Evolutionary conservation across 2,797 vertebrate species (phyloP), one percentile per base, ranked within the genome.

Genomic region (Allochrocebus solatus): DNA sequence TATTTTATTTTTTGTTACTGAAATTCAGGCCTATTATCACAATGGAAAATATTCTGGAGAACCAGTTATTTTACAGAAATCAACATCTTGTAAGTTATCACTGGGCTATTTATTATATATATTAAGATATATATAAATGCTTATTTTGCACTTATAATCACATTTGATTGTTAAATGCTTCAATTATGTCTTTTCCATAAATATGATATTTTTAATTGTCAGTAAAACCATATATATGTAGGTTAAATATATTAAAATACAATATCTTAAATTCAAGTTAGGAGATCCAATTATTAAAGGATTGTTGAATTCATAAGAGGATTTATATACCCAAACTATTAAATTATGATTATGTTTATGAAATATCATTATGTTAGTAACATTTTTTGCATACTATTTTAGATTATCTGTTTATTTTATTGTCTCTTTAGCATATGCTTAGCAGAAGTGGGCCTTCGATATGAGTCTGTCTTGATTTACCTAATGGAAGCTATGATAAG

Each of bases 61-160:
- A 0, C 0, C 0, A 55, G 0, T 16, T n/a, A 2, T 55, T 55
- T 8, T 8, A 22, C 0, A 0, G 22, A 0, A 30, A 30, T 74
- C 2, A 92, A 99, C 99, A 94, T 89, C 36, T 86, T 99, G 99
- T 99, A 98, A 99, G 99, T 99, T 85, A 80, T 80, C 17, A 19
- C 30, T 90, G 6, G 1, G 3, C 14, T 93, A 11, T n/a, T 86
- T 83, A 48, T 78, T 72, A 19, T 72, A 12, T 80, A 11, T 33
- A 28, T 61, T 36, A 53, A 84, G 5, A 14, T 55, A 48, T 53
- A 17, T 70, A 5, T 28, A 72, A 46, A 0, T 2, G 5, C 19
- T 48, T 80, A 92, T 81, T 75, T 96, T 64, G 33, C 5, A 57
- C 43, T 46, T 1, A 14, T 48, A 39, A 8, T 78, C 9, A 50